Conservation (phyloP, 2,797 vertebrate genomes). For the Tympanoctomys barrerae region DNA sequence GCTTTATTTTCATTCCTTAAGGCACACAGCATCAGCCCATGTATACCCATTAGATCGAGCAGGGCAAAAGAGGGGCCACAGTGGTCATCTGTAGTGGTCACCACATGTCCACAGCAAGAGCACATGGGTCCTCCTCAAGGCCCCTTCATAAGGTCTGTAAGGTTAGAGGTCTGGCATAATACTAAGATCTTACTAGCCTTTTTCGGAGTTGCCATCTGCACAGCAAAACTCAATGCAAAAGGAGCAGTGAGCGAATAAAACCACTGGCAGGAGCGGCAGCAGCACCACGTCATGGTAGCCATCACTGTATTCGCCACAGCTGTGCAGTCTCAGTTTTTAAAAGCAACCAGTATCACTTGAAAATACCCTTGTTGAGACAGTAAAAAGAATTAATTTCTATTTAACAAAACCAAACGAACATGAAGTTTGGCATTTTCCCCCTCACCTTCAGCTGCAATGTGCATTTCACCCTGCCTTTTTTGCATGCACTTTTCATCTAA, state of each 20-base stretch:
- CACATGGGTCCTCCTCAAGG: not conserved
- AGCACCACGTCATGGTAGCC: not conserved
- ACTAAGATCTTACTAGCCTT: not conserved
- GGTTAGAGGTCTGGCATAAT: not conserved
- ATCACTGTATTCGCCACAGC: not conserved
- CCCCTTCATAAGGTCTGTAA: not conserved
- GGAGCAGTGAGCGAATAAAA: not conserved
- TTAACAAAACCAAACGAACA: not conserved
- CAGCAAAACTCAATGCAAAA: not conserved
- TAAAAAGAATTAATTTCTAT: conserved; percentile 25
- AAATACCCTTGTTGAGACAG: not conserved
- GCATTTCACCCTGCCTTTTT: no score
- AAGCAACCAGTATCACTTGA: not conserved
- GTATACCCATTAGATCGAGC: not conserved
- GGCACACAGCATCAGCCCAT: not conserved
- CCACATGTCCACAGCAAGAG: not conserved
- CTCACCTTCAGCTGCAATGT: no score
- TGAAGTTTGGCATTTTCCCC: no score
- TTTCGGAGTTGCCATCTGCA: not conserved
- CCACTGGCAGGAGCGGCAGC: not conserved
- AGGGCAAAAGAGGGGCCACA: not conserved
- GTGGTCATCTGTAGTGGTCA: not conserved
- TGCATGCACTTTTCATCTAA: not conserved
- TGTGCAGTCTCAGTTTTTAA: not conserved
- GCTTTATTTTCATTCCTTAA: not conserved